Conservation (phyloP, 1,140 invertebrate species). For the Elymnias hypermnestra region DNA sequence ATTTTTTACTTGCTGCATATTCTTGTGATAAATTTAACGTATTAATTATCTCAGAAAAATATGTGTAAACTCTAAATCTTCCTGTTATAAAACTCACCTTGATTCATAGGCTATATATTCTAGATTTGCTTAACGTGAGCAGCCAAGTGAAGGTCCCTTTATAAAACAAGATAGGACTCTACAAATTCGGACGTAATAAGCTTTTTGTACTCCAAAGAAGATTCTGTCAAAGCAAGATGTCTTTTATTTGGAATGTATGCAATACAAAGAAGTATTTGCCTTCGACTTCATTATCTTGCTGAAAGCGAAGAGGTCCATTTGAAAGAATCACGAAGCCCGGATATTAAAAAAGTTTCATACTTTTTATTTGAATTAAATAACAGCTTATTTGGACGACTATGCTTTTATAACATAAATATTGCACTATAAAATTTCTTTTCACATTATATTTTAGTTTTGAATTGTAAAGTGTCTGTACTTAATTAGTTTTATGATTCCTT, state of each 20-base stretch:
- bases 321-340: neutral
- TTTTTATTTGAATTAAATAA: too few species aligned
- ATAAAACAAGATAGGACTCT: neutral
- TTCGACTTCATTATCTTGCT: neutral
- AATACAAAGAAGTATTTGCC: constrained; percentile 8
- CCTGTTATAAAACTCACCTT: neutral
- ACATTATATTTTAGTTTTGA: too few species aligned
- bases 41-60: too few species aligned
- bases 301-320: neutral
- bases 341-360: constrained; percentile 1
- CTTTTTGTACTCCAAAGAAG: neutral
- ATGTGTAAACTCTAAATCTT: too few species aligned
- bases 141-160: neutral
- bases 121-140: neutral
- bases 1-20: too few species aligned
- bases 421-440: too few species aligned
- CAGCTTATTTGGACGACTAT: too few species aligned
- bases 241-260: constrained; percentile 8
- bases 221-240: neutral
- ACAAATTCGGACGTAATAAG: neutral
- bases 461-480: too few species aligned
- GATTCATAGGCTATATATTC: neutral
- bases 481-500: too few species aligned
- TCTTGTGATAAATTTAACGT: too few species aligned
- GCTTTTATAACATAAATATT: too few species aligned